Conservation (phyloP, 2,797 vertebrate genomes). For the Aeoliscus strigatus region DNA sequence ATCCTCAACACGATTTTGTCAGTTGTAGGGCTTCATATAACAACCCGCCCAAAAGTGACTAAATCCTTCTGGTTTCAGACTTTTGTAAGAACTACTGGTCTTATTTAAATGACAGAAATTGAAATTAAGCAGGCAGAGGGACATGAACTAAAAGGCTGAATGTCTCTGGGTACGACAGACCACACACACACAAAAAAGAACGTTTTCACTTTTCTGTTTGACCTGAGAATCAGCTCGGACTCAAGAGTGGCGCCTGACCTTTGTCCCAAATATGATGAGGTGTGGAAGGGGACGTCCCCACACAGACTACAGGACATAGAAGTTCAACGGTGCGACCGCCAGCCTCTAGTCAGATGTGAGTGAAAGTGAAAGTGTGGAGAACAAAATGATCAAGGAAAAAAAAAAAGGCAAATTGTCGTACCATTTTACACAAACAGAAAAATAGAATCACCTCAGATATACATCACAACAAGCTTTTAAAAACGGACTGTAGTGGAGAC, state of each 20-base stretch:
- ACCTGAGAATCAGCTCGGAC: conserved; percentile 68
- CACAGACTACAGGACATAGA: conserved; percentile 24
- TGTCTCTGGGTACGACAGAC: conserved; percentile 28
- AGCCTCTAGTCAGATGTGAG: conserved; percentile 33
- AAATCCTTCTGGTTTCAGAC: conserved; percentile 15
- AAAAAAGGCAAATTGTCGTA: conserved; percentile 68
- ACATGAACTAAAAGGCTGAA: conserved; percentile 23
- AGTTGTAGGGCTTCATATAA: conserved; percentile 8
- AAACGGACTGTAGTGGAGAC: conserved; percentile 75
- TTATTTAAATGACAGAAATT: conserved; percentile 11
- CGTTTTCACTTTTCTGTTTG: conserved; percentile 61
- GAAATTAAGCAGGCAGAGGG: conserved; percentile 17
- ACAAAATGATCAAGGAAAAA: too few species aligned
- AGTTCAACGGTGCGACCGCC: conserved; percentile 6
- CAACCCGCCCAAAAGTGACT: conserved; percentile 4
- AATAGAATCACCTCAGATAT: conserved; percentile 58
- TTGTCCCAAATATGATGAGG: conserved; percentile 17
- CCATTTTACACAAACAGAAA: conserved; percentile 61
- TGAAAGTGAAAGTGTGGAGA: too few species aligned
- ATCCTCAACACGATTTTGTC: conserved; percentile 19
- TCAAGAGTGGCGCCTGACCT: conserved; percentile 46
- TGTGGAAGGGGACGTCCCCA: conserved; percentile 23
- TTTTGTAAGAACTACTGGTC: conserved; percentile 8
- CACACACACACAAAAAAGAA: conserved; percentile 28
- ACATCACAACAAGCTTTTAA: conserved; percentile 75